Base-by-base conservation (phyloP, 2,113 vertebrate genomes). In the Thinocorus orbignyianus region DNA sequence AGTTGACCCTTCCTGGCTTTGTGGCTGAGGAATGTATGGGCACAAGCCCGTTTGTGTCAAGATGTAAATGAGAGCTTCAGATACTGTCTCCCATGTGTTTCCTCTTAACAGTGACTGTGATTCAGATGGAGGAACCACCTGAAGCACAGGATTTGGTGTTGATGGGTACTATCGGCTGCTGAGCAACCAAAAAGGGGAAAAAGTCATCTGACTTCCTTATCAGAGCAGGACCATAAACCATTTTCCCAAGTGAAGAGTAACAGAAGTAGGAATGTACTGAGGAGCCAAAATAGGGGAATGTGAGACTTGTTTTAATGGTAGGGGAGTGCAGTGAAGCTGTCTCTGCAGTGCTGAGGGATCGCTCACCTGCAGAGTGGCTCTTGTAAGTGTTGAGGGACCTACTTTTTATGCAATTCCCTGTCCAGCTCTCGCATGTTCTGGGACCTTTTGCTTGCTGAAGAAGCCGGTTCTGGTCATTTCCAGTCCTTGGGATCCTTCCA, bases 91-190 rank as follows among this genome's bases (percentile, higher is more conserved):
- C 25, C 2, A 1, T 4, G 30, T 22, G 52, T 60, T 42, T 39
- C 26, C 37, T 60, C 8, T 9, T 9, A 2, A n/a, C 1, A 20
- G 37, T 5, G 49, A 8, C 2, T 7, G 52, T 7, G 14, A 5
- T 28, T 23, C 31, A 31, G 16, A 24, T 1, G 30, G 17, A 55
- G 41, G 51, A 73, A 17, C 74, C 17, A 52, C 18, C 17, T 1
- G 1, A 22, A 44, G 30, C 22, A 10, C 9, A 4, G 10, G 39
- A 10, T 48, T 26, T 66, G 62, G 64, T 41, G 41, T 37, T 41
- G 35, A 19, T 18, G 23, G 48, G 16, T 4, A 1, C 20, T 37
- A 11, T 2, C 2, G 2, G 74, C 39, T 14, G 11, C 64, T 25
- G 60, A 48, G n/a, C 44, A 30, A 3, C 17, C 11, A 2, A 11